Evolutionary conservation across 2,888 invertebrate species (phyloP).

Genomic region (Pachycephus smyrnensis): DNA sequence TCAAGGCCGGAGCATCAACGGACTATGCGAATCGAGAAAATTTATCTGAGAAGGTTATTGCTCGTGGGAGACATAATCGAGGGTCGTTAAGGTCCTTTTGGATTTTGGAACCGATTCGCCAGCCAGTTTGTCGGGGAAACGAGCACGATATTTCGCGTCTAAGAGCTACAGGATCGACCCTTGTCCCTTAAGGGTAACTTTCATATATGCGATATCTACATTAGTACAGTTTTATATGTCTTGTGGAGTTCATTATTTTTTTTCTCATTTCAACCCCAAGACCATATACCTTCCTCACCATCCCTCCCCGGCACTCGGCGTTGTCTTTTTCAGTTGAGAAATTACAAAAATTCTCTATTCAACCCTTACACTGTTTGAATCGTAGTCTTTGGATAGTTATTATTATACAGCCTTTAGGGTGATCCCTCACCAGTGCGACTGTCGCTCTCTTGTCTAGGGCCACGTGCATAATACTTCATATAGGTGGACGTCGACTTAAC

Average conservation of each 20-base stretch:
- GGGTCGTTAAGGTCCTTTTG: not conserved
- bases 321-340: not conserved
- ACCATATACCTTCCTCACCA: not conserved
- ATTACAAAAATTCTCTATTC: not conserved
- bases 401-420: not conserved
- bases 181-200: not conserved
- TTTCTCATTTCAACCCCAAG: not conserved
- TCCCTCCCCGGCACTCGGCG: too few species aligned
- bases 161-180: not conserved
- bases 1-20: not conserved
- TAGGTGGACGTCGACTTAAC: slow-evolving; percentile 63
- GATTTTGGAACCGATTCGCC: not conserved
- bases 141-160: not conserved
- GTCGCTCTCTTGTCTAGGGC: not conserved
- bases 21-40: not conserved
- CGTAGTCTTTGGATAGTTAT: not conserved
- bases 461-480: slow-evolving; percentile 42
- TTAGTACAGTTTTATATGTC: not conserved
- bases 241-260: not conserved
- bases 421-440: not conserved
- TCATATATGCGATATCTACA: not conserved
- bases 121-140: not conserved
- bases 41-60: not conserved
- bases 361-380: not conserved
- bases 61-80: not conserved